A percentile compares a stretch with the other conserved stretches of the same genome.
These are phyloP conservation scores for Ardeotis arabs DNA, from an alignment of 2,113 vertebrate genomes.

Conservation along the genomic window DNA sequence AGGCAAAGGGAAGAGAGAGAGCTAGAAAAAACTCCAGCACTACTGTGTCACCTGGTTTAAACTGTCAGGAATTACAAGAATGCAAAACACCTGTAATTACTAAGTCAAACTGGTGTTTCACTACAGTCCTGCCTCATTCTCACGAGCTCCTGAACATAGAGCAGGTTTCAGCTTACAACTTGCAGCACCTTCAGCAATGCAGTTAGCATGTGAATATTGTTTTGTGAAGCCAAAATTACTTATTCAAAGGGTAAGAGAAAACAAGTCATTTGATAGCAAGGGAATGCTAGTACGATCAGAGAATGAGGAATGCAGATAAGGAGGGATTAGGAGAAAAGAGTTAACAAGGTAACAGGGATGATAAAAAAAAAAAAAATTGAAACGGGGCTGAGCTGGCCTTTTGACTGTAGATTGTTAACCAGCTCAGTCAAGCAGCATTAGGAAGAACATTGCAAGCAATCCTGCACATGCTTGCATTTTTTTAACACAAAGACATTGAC, in stretches of 20 bases:
- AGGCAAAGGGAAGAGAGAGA: neutral
- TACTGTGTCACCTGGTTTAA: neutral
- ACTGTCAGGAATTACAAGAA: neutral
- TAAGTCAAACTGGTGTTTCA: neutral
- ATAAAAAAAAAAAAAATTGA: neutral
- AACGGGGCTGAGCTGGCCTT: neutral
- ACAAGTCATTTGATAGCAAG: neutral
- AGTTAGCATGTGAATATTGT: neutral
- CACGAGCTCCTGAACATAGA: neutral
- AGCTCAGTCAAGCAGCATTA: neutral
- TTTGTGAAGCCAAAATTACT: neutral
- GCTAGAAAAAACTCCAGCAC: neutral
- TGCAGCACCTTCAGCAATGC: neutral
- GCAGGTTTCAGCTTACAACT: neutral
- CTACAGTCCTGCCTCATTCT: neutral
- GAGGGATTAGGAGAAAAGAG: neutral
- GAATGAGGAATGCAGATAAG: neutral
- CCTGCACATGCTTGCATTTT: neutral
- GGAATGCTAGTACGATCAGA: neutral
- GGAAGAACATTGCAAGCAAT: neutral
- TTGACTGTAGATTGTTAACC: neutral
- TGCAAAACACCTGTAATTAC: neutral
- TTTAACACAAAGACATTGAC: neutral
- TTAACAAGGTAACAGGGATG: neutral
- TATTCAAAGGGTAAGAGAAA: neutral